Evolutionary conservation across 2,797 vertebrate genomes (phyloP), one percentile per base, ranked within the genome.

Genomic region (Microctenopoma lineatum): DNA sequence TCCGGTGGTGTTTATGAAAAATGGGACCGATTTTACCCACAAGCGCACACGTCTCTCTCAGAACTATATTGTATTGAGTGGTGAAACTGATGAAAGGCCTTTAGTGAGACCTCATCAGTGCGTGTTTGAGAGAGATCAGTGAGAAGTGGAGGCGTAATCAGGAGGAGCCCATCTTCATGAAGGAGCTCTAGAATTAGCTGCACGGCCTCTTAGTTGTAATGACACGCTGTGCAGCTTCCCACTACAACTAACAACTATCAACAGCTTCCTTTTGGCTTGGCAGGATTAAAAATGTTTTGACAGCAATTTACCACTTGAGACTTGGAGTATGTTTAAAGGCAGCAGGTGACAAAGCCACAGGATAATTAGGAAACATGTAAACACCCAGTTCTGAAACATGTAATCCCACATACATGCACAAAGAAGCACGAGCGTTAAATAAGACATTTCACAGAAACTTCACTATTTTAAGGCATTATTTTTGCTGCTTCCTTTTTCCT

Each of bases 151-250:
- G 78, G 83, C 67, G 72, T 90, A 91, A 92, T 91, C 87, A 90
- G 83, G 76, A 84, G 84, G 66, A 87, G 88, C 68, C 72, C 27
- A 39, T 88, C 87, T 86, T 87, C 70, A 83, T 88, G 81, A 84
- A 84, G 82, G 76, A 91, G 86, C 79, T 83, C 87, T 91, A 85
- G 78, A 91, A 90, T 90, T 90, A 91, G 83, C 87, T 73, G 84
- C 81, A 46, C 80, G 88, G 81, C 88, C 89, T 90, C 86, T 88
- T 72, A 58, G 78, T 81, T 81, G 80, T 93, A 90, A 90, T 90
- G 87, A 90, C 87, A 92, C 56, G 29, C 77, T 86, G 70, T 77
- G 72, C 57, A 70, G 73, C 62, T 81, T 75, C 76, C 65, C 84
- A 81, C 82, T 73, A 59, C 81, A 81, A 73, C 69, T 72, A 81